Evolutionary conservation across 2,113 vertebrate genomes (phyloP).

Genomic region (Onychorhynchus coronatus): DNA sequence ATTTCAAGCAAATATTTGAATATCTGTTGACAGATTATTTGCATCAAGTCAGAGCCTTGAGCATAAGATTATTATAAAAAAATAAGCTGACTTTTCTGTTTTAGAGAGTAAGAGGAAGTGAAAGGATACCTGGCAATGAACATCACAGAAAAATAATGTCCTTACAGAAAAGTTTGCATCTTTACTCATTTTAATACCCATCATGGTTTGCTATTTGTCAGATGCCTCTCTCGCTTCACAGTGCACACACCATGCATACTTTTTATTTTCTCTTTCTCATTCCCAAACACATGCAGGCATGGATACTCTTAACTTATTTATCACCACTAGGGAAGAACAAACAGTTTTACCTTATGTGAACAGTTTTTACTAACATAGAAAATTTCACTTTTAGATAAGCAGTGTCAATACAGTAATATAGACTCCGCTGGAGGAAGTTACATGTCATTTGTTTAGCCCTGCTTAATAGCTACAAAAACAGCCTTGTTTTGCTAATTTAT

Average conservation of each 20-base stretch:
- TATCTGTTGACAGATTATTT: background rate
- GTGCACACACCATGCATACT: background rate
- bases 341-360: background rate
- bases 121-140: background rate
- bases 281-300: background rate
- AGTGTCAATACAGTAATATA: background rate
- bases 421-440: background rate
- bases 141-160: background rate
- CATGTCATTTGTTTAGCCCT: background rate
- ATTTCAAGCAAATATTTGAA: background rate
- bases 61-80: background rate
- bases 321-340: background rate
- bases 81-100: background rate
- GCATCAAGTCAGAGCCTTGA: background rate
- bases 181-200: background rate
- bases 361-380: background rate
- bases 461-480: background rate
- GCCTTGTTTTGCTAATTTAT: background rate
- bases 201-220: background rate
- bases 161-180: background rate
- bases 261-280: background rate
- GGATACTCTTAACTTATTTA: background rate
- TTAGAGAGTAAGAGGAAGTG: background rate
- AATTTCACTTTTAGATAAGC: background rate
- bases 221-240: background rate